These are phyloP conservation scores for Drosophila hamatofila DNA, from an alignment of 2,888 invertebrate species.

Conservation along the genomic window DNA sequence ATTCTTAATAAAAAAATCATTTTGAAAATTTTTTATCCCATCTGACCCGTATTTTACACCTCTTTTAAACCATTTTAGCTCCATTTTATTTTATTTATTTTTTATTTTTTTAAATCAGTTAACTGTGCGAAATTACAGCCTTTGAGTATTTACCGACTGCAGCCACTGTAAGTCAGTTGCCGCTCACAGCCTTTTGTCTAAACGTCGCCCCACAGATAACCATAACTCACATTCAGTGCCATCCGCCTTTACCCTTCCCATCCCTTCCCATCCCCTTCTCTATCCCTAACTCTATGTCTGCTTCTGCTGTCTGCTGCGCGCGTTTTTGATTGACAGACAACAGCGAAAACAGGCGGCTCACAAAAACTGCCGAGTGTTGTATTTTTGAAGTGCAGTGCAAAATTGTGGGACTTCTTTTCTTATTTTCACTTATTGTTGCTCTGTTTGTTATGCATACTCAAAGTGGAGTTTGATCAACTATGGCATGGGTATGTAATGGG, in stretches of 20 bases:
- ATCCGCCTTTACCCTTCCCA: neutral
- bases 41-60: neutral
- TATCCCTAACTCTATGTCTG: neutral
- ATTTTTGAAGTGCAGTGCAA: constrained; percentile 50
- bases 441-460: neutral
- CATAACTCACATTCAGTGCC: constrained; percentile 62
- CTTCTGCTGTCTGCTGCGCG: constrained; percentile 59
- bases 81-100: neutral
- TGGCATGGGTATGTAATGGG: neutral
- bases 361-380: constrained; percentile 64
- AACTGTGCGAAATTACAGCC: constrained; percentile 1
- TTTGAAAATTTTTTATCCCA: no score
- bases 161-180: constrained; percentile 41
- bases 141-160: constrained; percentile 26
- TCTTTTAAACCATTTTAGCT: neutral
- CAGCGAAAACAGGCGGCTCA: constrained; percentile 58
- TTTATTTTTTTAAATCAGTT: constrained; percentile 1
- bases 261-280: neutral
- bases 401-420: constrained; percentile 21
- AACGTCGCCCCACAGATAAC: constrained; percentile 41
- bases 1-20: no score
- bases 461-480: neutral
- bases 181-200: constrained; percentile 12
- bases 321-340: constrained; percentile 71
- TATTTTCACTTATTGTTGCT: constrained; percentile 14